Evolutionary conservation across 2,113 vertebrate species (phyloP).

Genomic region (Sigmodon hispidus): DNA sequence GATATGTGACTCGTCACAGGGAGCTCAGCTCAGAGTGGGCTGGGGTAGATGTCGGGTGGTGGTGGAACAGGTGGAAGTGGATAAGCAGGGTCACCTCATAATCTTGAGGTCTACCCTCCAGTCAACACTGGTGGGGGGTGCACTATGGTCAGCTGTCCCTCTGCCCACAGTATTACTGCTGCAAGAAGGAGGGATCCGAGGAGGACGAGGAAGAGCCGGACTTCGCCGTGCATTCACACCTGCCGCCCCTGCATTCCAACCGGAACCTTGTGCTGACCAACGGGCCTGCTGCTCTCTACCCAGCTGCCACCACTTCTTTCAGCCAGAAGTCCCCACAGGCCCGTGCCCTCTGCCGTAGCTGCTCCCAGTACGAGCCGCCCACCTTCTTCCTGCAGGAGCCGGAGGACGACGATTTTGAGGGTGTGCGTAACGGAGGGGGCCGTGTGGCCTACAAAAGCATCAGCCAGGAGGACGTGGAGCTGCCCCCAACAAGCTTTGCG

Average conservation of each 20-base stretch:
- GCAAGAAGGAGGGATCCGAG: conserved; percentile 95
- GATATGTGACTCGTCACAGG: fast-evolving
- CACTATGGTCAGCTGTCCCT: background rate
- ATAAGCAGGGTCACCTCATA: background rate
- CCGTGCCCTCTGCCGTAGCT: conserved; percentile 92
- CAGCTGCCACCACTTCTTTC: conserved; percentile 89
- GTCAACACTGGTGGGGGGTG: background rate
- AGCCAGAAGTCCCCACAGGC: conserved; percentile 88
- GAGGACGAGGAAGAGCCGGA: conserved; percentile 99
- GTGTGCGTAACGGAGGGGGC: conserved; percentile 91
- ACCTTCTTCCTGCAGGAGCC: conserved; percentile 93
- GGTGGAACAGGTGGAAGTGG: background rate
- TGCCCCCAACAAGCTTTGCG: conserved; percentile 85
- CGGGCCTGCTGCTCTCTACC: conserved; percentile 91
- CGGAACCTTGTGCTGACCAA: conserved; percentile 94
- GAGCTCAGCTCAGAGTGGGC: fast-evolving
- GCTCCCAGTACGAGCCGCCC: conserved; percentile 91
- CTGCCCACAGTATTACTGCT: conserved; percentile 94
- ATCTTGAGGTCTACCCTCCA: no score
- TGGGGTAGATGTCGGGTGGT: fast-evolving
- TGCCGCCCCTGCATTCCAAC: conserved; percentile 94
- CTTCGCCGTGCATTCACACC: conserved; percentile 93
- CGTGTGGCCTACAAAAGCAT: conserved; percentile 90
- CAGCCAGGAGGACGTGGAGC: conserved; percentile 92
- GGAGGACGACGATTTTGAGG: conserved; percentile 85